phyloP scores from a whole-genome alignment of 2,888 invertebrate genomes.

The Silvanus unidentatus region DNA sequence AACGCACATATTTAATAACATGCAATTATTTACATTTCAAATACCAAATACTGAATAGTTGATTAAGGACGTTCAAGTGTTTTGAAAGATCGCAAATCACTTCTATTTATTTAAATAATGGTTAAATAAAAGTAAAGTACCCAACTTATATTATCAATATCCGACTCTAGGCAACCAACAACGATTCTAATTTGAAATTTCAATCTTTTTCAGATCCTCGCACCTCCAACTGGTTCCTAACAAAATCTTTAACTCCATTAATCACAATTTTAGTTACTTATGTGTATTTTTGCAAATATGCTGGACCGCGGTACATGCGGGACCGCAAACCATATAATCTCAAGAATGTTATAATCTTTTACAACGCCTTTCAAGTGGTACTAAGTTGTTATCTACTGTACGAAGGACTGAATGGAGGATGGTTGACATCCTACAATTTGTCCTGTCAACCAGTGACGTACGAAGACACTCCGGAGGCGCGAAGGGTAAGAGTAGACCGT shows the following conservation, averaged over 20 bases:
- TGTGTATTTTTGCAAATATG: slow-evolving; percentile 51
- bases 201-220: slow-evolving; percentile 51
- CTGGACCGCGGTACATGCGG: slow-evolving; percentile 63
- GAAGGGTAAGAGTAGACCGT: slow-evolving; percentile 44
- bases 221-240: slow-evolving; percentile 51
- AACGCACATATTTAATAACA: too few species aligned
- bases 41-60: too few species aligned
- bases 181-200: background rate
- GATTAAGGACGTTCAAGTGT: too few species aligned
- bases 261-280: slow-evolving; percentile 50
- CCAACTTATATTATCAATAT: too few species aligned
- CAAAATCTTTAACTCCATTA: slow-evolving; percentile 47
- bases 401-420: slow-evolving; percentile 37
- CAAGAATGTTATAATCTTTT: slow-evolving; percentile 52
- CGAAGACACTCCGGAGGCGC: slow-evolving; percentile 54
- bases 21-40: too few species aligned
- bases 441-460: slow-evolving; percentile 70
- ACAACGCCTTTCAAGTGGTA: slow-evolving; percentile 60
- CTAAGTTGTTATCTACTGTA: slow-evolving; percentile 29
- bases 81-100: too few species aligned
- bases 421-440: slow-evolving; percentile 58
- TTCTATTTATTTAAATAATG: too few species aligned
- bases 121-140: too few species aligned
- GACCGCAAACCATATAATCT: slow-evolving; percentile 57
- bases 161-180: background rate